phyloP scores from a whole-genome alignment of 1,140 invertebrate genomes.

The Euglossa dilemma region DNA sequence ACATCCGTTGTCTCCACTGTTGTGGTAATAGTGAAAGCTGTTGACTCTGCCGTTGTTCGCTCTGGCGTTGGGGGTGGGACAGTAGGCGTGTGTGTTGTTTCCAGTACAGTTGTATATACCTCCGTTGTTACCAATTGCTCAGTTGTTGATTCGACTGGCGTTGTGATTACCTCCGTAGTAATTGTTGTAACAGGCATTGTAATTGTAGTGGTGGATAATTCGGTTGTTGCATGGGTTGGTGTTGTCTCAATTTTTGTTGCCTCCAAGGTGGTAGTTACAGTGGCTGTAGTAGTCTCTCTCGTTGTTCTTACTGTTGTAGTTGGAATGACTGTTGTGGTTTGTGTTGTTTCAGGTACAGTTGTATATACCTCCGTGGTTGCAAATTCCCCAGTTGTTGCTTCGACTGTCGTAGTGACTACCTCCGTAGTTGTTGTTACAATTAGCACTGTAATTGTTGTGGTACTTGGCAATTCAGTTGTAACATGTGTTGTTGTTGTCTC shows the following conservation, averaged over 20 bases:
- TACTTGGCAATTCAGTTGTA: neutral
- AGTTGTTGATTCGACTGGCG: too few relatives aligned
- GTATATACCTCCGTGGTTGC: neutral
- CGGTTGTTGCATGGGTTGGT: neutral
- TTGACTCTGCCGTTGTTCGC: too few relatives aligned
- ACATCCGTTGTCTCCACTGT: too few relatives aligned
- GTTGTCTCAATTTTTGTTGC: neutral
- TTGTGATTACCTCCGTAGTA: neutral
- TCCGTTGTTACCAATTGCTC: neutral
- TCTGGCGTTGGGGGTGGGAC: neutral
- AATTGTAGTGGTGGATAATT: neutral
- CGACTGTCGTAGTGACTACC: too few relatives aligned
- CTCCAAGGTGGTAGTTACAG: neutral
- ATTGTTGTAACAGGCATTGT: neutral
- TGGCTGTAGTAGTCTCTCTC: too few relatives aligned
- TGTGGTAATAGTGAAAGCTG: neutral
- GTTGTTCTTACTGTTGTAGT: neutral
- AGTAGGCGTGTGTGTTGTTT: neutral
- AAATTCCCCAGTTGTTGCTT: neutral
- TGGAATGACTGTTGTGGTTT: too few relatives aligned
- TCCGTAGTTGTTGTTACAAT: fast-evolving
- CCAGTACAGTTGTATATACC: neutral
- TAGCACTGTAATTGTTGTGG: neutral
- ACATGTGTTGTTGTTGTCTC: neutral
- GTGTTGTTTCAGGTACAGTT: fast-evolving